Percentiles rank a stretch among this genome's conserved stretches.
Evolutionary conservation across 1,140 invertebrate species (phyloP).

Genomic region (Medauroidea extradentata): DNA sequence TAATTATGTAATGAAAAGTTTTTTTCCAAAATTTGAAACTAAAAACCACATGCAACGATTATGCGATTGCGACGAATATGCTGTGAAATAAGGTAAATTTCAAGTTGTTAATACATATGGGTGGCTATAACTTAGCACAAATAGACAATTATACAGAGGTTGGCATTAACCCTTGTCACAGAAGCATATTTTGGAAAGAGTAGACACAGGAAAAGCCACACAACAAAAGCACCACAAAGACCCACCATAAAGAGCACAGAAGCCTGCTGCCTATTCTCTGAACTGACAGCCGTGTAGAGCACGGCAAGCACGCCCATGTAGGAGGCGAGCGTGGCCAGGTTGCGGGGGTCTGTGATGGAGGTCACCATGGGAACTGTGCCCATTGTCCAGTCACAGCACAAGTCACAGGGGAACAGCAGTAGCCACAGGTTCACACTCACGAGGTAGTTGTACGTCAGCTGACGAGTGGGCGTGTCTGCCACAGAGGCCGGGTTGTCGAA

Average conservation of each 20-base stretch:
- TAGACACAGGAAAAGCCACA: too few relatives aligned
- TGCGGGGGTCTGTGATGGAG: constrained; percentile 73
- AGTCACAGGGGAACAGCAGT: constrained; percentile 78
- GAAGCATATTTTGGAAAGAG: too few relatives aligned
- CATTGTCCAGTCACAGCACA: constrained; percentile 99
- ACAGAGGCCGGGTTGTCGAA: constrained; percentile 92
- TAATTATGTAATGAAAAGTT: too few relatives aligned
- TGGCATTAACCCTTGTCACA: too few relatives aligned
- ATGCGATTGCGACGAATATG: too few relatives aligned
- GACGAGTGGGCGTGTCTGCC: constrained; percentile 68
- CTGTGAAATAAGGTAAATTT: too few relatives aligned
- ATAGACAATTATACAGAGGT: too few relatives aligned
- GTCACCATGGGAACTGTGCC: constrained; percentile 86
- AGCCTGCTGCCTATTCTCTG: constrained; percentile 61
- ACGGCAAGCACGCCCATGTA: constrained; percentile 61
- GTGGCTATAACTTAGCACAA: too few relatives aligned
- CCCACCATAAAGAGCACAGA: constrained; percentile 77
- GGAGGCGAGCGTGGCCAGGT: constrained; percentile 75
- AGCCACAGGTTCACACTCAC: constrained; percentile 88
- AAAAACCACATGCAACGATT: too few relatives aligned
- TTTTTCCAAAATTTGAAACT: too few relatives aligned
- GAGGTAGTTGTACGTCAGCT: constrained; percentile 92
- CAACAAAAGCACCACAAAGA: too few relatives aligned
- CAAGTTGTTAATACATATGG: too few relatives aligned
- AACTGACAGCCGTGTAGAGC: constrained; percentile 59